Evolutionary conservation across 2,888 invertebrate genomes (phyloP), one percentile per base, ranked within the genome.

Genomic region (Malthinus seriepunctatus): DNA sequence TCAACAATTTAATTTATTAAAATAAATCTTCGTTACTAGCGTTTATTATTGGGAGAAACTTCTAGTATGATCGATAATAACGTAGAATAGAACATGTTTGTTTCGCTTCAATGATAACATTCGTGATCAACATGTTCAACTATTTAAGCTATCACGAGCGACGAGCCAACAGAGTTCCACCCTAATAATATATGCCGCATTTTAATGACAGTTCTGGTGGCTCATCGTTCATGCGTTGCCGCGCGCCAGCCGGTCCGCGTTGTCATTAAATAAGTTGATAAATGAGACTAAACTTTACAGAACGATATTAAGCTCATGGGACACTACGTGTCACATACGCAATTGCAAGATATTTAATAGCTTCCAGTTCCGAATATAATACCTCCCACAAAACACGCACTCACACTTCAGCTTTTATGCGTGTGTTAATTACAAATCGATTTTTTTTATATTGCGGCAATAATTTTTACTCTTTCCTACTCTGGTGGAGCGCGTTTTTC

Each of bases 121-220:
- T 42, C 51, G 51, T 51, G 51, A 51, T 42, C 8, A 8, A 42
- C 11, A 54, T 48, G 38, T 46, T 33, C 33, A 54, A 54, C 14
- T 46, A 46, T 23, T 23, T 23, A 23, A 23, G 23, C 23, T 5
- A 5, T 23, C 23, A 23, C 23, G 3, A 34, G 46, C 53, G 3
- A 23, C 23, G 3, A 34, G 46, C 53, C 59, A 37, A 51, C 45
- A 54, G 23, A 3, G 23, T 23, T 53, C 53, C 49, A 45, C 44
- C 39, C 39, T 42, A 48, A 45, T 58, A 53, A 54, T 53, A 50
- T 53, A 59, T 54, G 50, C 51, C 59, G 54, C 59, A 55, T 59
- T 59, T 59, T 59, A 59, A 59, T 59, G 59, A 54, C 59, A 59
- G 54, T 50, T 54, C 47, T 51, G 59, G 54, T 59, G 59, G 59